Base-by-base conservation (phyloP, 2,888 invertebrate genomes). In the Tenthredo mesomela region DNA sequence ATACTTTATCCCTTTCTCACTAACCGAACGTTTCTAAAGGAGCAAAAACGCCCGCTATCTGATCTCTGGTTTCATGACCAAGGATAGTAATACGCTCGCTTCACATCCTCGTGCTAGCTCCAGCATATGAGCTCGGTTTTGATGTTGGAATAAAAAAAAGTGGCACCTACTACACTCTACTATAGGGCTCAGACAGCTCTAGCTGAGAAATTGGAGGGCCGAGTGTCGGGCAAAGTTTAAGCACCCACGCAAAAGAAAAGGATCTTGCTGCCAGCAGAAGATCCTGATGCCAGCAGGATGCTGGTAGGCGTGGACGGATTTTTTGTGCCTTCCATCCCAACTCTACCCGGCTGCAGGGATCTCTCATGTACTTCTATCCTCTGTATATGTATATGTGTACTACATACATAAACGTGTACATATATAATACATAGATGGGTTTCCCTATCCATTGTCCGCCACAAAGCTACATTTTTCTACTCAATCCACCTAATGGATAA, bases 391-490 rank as follows among this genome's bases (percentile, higher is more conserved):
- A 21, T 73, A 25, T 25, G 43, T 43, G 43, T 25, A 70, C 40
- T 25, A 70, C 21, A 67, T 67, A 67, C 67, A 67, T 33, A 33
- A 18, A 7, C 33, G 33, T 7, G 29, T 77, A 54, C 54, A 77
- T 77, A 77, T 54, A 33, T 54, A 77, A 50, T 54, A 77, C 77
- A 40, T 80, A 61, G 50, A n/a, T 58, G 80, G 12, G 80, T 80
- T 80, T 80, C 50, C 82, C 82, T 65, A 65, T 82, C 89, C 89
- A 91, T 92, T 92, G 90, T 91, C 89, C 88, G 87, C 89, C 90
- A 91, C 91, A 92, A 91, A 90, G 90, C 90, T 89, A 91, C 90
- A 91, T 90, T 91, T 92, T 92, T 92, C 92, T 91, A 90, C 91
- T 89, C 89, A 89, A 91, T 91, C 90, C 89, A 88, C 89, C 91